Conservation (phyloP, 1,140 invertebrate genomes). For the Cotesia vestalis region DNA sequence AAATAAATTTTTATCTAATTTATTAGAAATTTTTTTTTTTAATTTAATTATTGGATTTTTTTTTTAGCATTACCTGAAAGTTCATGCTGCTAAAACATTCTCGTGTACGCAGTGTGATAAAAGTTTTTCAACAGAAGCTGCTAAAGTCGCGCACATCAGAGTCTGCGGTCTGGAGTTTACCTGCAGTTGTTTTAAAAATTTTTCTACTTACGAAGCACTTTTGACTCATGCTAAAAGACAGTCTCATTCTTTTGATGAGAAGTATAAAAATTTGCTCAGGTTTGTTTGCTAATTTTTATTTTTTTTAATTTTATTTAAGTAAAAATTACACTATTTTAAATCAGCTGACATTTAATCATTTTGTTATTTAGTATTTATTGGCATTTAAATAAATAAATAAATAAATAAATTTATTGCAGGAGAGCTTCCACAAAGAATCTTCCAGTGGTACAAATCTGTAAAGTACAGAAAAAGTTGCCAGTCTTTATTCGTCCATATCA, state of each 20-base stretch:
- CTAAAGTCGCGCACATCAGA: slow-evolving; percentile 62
- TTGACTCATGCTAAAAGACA: slow-evolving; percentile 69
- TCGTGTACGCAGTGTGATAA: slow-evolving; percentile 67
- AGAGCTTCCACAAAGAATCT: slow-evolving; percentile 35
- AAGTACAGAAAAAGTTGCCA: slow-evolving; percentile 27
- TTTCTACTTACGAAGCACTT: slow-evolving; percentile 68
- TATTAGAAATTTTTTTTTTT: neutral
- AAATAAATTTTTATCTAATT: too few species aligned
- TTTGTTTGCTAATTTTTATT: slow-evolving; percentile 38
- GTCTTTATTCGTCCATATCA: slow-evolving; percentile 49
- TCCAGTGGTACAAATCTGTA: neutral
- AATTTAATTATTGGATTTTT: slow-evolving; percentile 5
- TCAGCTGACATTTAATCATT: neutral
- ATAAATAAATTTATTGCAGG: slow-evolving; percentile 31
- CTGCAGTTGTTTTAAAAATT: slow-evolving; percentile 67
- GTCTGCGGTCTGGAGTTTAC: slow-evolving; percentile 66
- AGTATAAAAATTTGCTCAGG: slow-evolving; percentile 54
- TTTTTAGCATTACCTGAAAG: slow-evolving; percentile 71
- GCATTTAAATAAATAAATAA: neutral
- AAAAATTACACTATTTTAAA: neutral
- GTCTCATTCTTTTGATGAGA: slow-evolving; percentile 62
- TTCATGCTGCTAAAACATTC: slow-evolving; percentile 69
- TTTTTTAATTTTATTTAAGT: neutral
- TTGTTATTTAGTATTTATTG: neutral
- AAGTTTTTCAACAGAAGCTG: slow-evolving; percentile 67